Percentiles rank a stretch among this genome's conserved stretches.
Conservation (phyloP, 1,140 invertebrate genomes). For the Sipha flava region DNA sequence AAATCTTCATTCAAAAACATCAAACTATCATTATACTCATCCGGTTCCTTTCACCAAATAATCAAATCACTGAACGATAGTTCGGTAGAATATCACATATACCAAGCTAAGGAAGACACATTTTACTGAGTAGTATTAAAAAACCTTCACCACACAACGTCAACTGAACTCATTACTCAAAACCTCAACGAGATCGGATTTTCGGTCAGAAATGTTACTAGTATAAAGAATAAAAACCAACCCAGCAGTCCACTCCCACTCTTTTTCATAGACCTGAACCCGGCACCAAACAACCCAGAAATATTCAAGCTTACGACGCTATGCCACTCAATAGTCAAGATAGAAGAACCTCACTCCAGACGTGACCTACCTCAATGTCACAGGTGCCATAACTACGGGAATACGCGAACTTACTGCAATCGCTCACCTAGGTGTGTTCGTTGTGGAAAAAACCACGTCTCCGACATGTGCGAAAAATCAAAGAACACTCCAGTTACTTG, state of each 20-base stretch:
- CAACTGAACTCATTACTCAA: neutral
- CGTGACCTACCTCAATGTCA: constrained; percentile 41
- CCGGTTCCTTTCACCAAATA: neutral
- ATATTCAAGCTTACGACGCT: constrained; percentile 34
- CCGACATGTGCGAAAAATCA: constrained; percentile 43
- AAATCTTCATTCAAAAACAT: constrained; percentile 7
- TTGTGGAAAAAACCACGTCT: constrained; percentile 41
- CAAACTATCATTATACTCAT: neutral
- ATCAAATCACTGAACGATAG: neutral
- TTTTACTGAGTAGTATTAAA: constrained; percentile 21
- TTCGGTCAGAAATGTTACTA: constrained; percentile 11
- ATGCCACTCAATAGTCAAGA: constrained; percentile 38
- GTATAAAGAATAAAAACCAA: constrained; percentile 14
- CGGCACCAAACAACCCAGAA: constrained; percentile 41
- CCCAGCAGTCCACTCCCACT: constrained; percentile 40
- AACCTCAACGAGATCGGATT: neutral
- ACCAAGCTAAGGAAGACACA: constrained; percentile 41
- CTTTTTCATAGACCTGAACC: constrained; percentile 42
- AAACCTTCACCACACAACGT: constrained; percentile 7
- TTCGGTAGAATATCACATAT: constrained; percentile 36
- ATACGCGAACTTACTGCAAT: constrained; percentile 38
- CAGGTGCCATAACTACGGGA: constrained; percentile 40
- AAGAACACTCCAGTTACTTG: constrained; percentile 41
- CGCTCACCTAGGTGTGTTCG: constrained; percentile 41
- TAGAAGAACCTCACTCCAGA: constrained; percentile 40